These are phyloP conservation scores for Percopsis transmontana DNA, from an alignment of 2,113 vertebrate genomes.

Conservation along the genomic window DNA sequence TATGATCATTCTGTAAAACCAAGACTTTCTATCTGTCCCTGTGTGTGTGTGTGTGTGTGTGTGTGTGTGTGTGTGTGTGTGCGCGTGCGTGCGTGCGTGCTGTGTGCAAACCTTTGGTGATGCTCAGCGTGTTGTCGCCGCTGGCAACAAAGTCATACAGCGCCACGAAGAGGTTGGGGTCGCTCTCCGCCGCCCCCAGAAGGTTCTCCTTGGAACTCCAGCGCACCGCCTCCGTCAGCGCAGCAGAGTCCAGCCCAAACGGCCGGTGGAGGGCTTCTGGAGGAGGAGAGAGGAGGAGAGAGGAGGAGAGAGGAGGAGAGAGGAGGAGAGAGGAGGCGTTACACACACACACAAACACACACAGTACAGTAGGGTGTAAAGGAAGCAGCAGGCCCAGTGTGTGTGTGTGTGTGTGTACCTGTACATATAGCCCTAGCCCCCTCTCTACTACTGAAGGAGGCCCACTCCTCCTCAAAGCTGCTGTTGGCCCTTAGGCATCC, in stretches of 20 bases:
- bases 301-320: slow-evolving; percentile 2
- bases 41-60: too few species aligned
- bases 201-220: slow-evolving; percentile 99
- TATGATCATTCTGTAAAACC: too few species aligned
- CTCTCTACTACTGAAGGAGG: slow-evolving; percentile 56
- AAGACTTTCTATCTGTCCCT: too few species aligned
- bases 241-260: slow-evolving; percentile 87
- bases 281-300: slow-evolving; percentile 8
- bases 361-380: background rate
- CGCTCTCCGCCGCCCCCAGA: slow-evolving; percentile 94
- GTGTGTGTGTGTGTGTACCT: slow-evolving; percentile 65
- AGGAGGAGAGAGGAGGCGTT: background rate
- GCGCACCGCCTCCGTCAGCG: slow-evolving; percentile 93
- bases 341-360: background rate
- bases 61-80: too few species aligned
- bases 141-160: slow-evolving; percentile 99
- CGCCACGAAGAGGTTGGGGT: slow-evolving; percentile 98
- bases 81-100: too few species aligned
- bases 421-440: slow-evolving; percentile 36
- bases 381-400: too few species aligned
- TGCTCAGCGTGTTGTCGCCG: slow-evolving; percentile 99
- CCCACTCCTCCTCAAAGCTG: slow-evolving; percentile 83
- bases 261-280: slow-evolving; percentile 94
- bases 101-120: slow-evolving; percentile 90
- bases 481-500: slow-evolving; percentile 80